phyloP scores from a whole-genome alignment of 2,888 invertebrate species.

The Cantharis flavilabris region DNA sequence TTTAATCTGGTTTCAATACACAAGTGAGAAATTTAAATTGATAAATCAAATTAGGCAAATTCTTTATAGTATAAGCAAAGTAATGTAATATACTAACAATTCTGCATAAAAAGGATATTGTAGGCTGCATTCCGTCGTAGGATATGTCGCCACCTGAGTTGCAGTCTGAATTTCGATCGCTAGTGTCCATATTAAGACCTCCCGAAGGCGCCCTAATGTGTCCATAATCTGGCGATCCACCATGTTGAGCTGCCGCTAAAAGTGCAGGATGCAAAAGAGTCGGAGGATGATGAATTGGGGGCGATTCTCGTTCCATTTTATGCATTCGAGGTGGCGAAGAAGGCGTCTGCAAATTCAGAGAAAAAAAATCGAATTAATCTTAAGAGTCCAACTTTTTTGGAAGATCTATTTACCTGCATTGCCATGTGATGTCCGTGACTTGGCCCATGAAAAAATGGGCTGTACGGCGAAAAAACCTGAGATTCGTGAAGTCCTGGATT shows the following conservation, averaged over 20 bases:
- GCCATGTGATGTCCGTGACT: conserved; percentile 57
- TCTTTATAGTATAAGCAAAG: not conserved
- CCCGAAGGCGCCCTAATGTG: conserved; percentile 63
- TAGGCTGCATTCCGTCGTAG: conserved; percentile 92
- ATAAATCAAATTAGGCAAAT: not conserved
- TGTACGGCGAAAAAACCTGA: conserved; percentile 90
- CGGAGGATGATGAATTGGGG: conserved; percentile 83
- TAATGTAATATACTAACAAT: conserved; percentile 28
- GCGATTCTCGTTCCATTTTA: conserved; percentile 78
- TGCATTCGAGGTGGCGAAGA: conserved; percentile 69
- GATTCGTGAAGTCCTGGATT: conserved; percentile 95
- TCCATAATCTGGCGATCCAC: conserved; percentile 79
- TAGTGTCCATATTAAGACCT: conserved; percentile 73
- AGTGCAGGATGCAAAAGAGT: conserved; percentile 85
- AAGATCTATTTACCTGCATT: conserved; percentile 50
- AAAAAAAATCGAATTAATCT: not conserved
- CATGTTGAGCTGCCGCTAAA: conserved; percentile 81
- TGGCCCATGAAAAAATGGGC: conserved; percentile 79
- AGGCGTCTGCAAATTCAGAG: conserved; percentile 48
- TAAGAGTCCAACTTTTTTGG: not conserved
- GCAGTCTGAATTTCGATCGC: conserved; percentile 87
- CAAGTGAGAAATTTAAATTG: conserved; percentile 2
- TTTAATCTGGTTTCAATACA: conserved; percentile 24
- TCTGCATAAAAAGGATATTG: conserved; percentile 88
- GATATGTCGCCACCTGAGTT: conserved; percentile 88